These are phyloP conservation scores for Ceramica pisi DNA, from an alignment of 2,888 invertebrate species.

Conservation along the genomic window DNA sequence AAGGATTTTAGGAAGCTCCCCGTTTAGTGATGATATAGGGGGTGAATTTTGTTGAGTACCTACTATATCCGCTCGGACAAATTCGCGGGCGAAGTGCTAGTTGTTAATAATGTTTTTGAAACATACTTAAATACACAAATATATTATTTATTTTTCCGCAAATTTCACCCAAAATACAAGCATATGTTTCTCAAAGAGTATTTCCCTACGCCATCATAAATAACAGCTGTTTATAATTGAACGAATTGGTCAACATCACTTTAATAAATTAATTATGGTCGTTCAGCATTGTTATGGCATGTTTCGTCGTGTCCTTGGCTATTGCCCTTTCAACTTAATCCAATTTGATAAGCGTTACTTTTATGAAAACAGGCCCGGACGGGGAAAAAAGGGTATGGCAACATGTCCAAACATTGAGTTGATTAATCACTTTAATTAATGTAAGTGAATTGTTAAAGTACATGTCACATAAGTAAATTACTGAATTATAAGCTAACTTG, in stretches of 20 bases:
- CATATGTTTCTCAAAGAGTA: neutral
- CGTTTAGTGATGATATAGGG: no score
- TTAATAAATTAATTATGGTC: conserved; percentile 59
- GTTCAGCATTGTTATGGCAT: conserved; percentile 57
- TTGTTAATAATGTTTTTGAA: no score
- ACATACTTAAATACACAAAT: no score
- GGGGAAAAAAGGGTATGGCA: conserved; percentile 68
- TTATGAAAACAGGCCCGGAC: conserved; percentile 69
- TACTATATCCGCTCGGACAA: no score
- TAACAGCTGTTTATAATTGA: conserved; percentile 29
- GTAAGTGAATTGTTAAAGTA: conserved; percentile 48
- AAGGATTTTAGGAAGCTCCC: no score
- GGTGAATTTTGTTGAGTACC: no score
- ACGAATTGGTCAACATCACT: conserved; percentile 46
- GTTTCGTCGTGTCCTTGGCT: conserved; percentile 68
- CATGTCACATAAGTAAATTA: conserved; percentile 29
- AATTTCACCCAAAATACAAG: conserved; percentile 1
- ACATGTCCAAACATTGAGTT: conserved; percentile 59
- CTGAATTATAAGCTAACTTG: conserved; percentile 23
- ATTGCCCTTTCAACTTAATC: conserved; percentile 71
- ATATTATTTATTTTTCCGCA: no score
- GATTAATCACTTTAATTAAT: conserved; percentile 59
- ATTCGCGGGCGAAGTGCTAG: no score
- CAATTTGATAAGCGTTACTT: conserved; percentile 72
- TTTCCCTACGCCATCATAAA: conserved; percentile 21